Conservation (phyloP, 2,888 invertebrate species). For the Chymomyza amoena region DNA sequence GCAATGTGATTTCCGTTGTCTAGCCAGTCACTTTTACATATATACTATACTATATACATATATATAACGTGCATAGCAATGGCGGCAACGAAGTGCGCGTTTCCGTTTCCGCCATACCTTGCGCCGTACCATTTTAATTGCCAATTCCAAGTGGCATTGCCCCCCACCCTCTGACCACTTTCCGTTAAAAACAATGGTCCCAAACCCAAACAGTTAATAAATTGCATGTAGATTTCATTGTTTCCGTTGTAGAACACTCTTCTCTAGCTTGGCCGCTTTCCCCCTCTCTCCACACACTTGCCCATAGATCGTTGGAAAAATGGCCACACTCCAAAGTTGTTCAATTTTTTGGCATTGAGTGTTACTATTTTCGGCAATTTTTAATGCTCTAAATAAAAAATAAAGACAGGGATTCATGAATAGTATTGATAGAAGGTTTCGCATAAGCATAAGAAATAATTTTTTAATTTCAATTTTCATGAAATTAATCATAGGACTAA, state of each 20-base stretch:
- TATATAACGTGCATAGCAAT: neutral
- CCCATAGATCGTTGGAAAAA: neutral
- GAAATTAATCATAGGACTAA: no score
- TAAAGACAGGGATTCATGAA: no score
- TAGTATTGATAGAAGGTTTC: no score
- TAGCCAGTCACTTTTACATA: slow-evolving; percentile 10
- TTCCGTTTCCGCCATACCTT: slow-evolving; percentile 20
- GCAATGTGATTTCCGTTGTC: slow-evolving; percentile 32
- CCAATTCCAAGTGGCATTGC: neutral
- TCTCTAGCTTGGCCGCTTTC: slow-evolving; percentile 15
- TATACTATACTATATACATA: neutral
- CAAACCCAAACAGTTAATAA: slow-evolving; percentile 54
- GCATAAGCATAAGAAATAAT: no score
- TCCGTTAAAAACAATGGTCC: neutral
- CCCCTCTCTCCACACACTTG: neutral
- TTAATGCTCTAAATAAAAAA: no score
- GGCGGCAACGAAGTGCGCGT: neutral
- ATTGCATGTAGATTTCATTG: slow-evolving; percentile 55
- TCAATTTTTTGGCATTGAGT: no score
- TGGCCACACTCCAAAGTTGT: no score
- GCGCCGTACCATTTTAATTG: neutral
- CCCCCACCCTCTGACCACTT: neutral
- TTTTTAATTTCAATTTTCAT: no score
- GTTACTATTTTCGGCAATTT: no score
- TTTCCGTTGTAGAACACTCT: slow-evolving; percentile 24